Evolutionary conservation across 1,140 invertebrate genomes (phyloP), one percentile per base, ranked within the genome.

Genomic region (Littorina saxatilis): DNA sequence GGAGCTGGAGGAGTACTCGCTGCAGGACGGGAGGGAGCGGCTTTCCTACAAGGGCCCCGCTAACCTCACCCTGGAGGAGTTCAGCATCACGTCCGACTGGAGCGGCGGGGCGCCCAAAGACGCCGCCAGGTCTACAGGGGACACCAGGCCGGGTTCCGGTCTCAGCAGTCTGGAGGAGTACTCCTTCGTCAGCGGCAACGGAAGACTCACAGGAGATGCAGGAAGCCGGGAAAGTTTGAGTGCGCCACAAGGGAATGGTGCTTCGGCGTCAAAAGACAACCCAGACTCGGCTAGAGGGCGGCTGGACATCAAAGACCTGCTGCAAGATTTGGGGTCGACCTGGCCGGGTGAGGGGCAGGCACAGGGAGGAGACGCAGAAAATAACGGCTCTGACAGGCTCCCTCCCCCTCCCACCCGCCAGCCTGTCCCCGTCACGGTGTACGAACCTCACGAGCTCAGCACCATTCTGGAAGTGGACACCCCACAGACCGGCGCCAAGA

Each of bases 401-500:
- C 76, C 58, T 13, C 55, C 76, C 17, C 37, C 76, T 0, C 32
- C 76, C 35, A 63, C 43, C 15, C 76, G 35, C 17, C 55, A 61
- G 13, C 35, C 76, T 2, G 15, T 20, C 35, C 37, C 76, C 1
- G 50, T 61, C 29, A 23, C 55, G 1, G 66, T 79, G n/a, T 80
- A 81, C 52, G 61, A 79, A 29, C 79, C 83, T n/a, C 85, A 83
- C 23, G 82, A 84, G 73, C 82, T 85, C 47, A 88, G 86, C 68
- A 88, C 87, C 43, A 88, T 88, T n/a, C 40, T 83, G 35, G 87
- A 88, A 52, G 83, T 88, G 52, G 87, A 88, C 73, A 87, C 87
- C 0, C 87, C 87, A 40, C 52, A 43, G 32, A 72, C 35, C 2
- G 63, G 2, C 9, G 43, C 13, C 47, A 80, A 70, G n/a, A 52